Base-by-base conservation (phyloP, 2,888 invertebrate genomes). In the Eueremaeus valkanovi region DNA sequence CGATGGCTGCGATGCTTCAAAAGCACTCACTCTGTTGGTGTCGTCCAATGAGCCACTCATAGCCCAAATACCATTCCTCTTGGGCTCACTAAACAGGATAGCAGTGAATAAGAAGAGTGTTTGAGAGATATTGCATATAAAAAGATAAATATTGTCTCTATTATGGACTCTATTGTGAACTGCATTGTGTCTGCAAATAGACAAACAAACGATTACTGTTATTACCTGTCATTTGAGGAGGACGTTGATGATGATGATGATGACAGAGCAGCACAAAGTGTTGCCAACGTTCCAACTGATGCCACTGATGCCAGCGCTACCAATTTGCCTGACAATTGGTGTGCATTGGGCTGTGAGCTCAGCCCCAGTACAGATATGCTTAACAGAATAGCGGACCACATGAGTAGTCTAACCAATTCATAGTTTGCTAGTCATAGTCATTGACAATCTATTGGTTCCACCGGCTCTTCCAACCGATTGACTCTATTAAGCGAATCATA, bases 221-320 rank as follows among this genome's bases (percentile, higher is more conserved):
- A 68, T 68, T 68, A 68, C 68, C 68, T 68, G 68, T 68, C 68
- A 68, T 68, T 68, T 36, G 68, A 40, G 21, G 68, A 40, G 3
- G 42, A 33, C 6, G 18, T 33, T 31, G 63, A 40, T 36, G 66
- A 36, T 58, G 58, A 58, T 27, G 27, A 58, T 68, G 42, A 68
- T 68, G 68, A 68, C 42, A 42, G 42, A 3, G 55, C 11, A 16
- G 45, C 55, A 21, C 24, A 55, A 21, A 9, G 24, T 55, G 27
- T 6, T 55, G 21, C 24, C 27, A 13, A n/a, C 55, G 21, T 24
- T 24, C 55, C n/a, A 55, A 55, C 5, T 55, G 33, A 36, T 31
- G 42, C 68, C 21, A 42, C n/a, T n/a, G 27, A 6, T 36, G 21
- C 21, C 68, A 42, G n/a, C 24, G 24, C 68, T n/a, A 68, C 33